Evolutionary conservation across 2,888 invertebrate genomes (phyloP).

Genomic region (Helobdella robusta): DNA sequence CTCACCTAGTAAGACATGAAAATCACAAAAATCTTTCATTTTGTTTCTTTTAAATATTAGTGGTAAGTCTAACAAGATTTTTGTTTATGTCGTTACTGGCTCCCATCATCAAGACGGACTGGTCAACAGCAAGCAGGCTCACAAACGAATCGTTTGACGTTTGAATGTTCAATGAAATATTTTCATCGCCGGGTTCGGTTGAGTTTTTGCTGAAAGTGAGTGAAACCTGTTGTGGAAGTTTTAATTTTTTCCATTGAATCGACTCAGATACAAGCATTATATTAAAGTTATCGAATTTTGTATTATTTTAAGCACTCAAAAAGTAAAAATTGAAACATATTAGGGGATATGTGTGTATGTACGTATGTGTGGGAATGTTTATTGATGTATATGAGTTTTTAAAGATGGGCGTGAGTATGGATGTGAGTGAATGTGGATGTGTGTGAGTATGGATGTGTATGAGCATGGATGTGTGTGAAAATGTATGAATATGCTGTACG

Average conservation of each 20-base stretch:
- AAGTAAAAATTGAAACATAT: too few relatives aligned
- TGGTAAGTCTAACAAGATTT: neutral
- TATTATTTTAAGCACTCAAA: too few relatives aligned
- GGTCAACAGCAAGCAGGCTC: conserved; percentile 8
- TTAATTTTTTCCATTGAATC: too few relatives aligned
- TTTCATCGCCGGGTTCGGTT: conserved; percentile 5
- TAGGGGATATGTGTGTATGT: neutral
- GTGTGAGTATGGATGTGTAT: conserved; percentile 2
- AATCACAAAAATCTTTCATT: too few relatives aligned
- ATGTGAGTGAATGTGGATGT: neutral
- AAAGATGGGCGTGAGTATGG: neutral
- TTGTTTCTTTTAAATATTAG: too few relatives aligned
- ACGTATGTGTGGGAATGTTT: neutral
- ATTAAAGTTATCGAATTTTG: too few relatives aligned
- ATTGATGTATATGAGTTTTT: neutral
- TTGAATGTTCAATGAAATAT: neutral
- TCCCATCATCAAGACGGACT: conserved; percentile 1
- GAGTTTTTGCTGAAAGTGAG: conserved; percentile 2
- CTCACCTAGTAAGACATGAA: too few relatives aligned
- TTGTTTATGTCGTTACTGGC: conserved; percentile 6
- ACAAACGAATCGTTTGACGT: neutral
- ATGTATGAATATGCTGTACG: neutral
- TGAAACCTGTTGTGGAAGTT: too few relatives aligned
- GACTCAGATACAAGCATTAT: too few relatives aligned
- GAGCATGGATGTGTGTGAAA: neutral